Percentiles rank a stretch among this genome's conserved stretches.
Conservation (phyloP, 2,797 vertebrate species). For the Huso huso region DNA sequence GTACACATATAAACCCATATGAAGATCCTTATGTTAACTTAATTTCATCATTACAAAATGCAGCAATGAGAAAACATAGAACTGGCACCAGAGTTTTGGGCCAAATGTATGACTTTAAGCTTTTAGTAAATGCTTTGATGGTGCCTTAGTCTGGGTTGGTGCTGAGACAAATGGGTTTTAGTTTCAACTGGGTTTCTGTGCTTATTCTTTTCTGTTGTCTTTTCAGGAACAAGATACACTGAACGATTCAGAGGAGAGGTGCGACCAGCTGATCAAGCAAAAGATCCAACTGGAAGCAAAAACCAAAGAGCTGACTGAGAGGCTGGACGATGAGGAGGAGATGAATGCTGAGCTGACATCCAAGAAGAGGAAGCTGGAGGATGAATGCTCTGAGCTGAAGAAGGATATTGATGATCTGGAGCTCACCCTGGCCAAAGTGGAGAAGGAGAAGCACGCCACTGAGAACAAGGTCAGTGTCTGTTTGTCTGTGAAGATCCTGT, state of each 20-base stretch:
- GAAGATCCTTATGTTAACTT: no score
- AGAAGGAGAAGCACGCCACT: constrained; percentile 83
- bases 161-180: no score
- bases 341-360: constrained; percentile 70
- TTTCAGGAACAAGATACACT: constrained; percentile 66
- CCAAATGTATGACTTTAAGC: no score
- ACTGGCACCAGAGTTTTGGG: no score
- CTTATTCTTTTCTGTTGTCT: background rate
- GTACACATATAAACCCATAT: no score
- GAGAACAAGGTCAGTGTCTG: constrained; percentile 72
- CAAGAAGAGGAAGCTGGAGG: constrained; percentile 70
- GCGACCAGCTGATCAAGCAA: constrained; percentile 82
- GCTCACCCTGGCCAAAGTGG: constrained; percentile 75
- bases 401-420: constrained; percentile 83
- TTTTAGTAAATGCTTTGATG: no score
- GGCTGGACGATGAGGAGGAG: constrained; percentile 72
- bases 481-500: background rate
- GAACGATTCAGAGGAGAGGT: constrained; percentile 66
- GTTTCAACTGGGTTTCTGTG: background rate
- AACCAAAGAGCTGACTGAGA: constrained; percentile 64
- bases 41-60: no score
- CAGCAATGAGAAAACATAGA: no score
- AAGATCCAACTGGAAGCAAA: constrained; percentile 86
- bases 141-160: no score
- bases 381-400: constrained; percentile 76